Evolutionary conservation across 2,888 invertebrate genomes (phyloP), one percentile per base, ranked within the genome.

Genomic region (Drosophila suboccidentalis): DNA sequence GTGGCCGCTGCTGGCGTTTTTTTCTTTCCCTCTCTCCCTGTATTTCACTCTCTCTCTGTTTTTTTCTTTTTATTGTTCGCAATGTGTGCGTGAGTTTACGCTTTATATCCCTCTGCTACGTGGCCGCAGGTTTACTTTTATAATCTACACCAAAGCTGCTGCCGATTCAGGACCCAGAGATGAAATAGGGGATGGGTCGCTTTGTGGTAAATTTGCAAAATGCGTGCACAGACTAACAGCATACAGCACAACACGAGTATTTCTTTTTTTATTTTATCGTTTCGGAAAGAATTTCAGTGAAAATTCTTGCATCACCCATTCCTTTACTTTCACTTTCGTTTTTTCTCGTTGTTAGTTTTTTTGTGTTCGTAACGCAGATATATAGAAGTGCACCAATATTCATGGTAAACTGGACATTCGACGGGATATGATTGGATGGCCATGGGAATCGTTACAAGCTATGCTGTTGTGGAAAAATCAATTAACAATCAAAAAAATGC

Each of bases 131-230:
- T 71, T 87, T 74, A 72, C 86, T 79, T 82, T 87, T 87, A 87
- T 87, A 87, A 87, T 85, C 87, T 78, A 77, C 82, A 70, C 67
- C 71, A 67, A 62, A 59, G 70, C 60, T 53, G 47, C 26, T 17
- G 49, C 43, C 39, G 34, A 34, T 44, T 49, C 32, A 32, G 47
- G 19, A 36, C 26, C 5, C 15, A 29, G 29, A 17, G n/a, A 44
- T n/a, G 17, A 39, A 47, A 49, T 11, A 17, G 59, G 65, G 66
- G 51, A 60, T 34, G 63, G 62, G 67, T 71, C 67, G 75, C 68
- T 71, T 72, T 78, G 88, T 87, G 88, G 81, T 89, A 88, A 88
- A 87, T 89, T 89, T 88, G 76, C 80, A 85, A 85, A 87, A 76
- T 87, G 86, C 86, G 86, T 86, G 90, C 88, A 82, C 73, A 66